These are phyloP conservation scores for Amblyraja radiata DNA, from an alignment of 2,797 vertebrate species.

Conservation along the genomic window DNA sequence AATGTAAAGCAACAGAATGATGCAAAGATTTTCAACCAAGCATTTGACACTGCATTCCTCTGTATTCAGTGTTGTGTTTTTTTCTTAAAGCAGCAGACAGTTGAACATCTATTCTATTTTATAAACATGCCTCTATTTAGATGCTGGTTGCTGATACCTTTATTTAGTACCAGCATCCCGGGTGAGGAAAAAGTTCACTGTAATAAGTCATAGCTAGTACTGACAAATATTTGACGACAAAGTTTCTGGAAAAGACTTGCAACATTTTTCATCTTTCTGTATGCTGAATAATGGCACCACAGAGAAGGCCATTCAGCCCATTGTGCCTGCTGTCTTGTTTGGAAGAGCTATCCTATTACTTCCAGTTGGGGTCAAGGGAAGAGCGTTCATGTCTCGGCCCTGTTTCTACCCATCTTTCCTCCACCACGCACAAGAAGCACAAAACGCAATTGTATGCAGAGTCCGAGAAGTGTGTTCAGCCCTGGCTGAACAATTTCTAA, in stretches of 20 bases:
- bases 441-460: no score
- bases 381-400: no score
- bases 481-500: no score
- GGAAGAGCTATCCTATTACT: background rate
- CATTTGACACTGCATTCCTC: background rate
- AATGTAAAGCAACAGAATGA: no score
- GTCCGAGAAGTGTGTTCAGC: no score
- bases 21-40: background rate
- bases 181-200: background rate
- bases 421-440: no score
- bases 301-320: background rate
- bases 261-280: background rate
- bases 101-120: background rate
- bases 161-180: background rate
- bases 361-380: no score
- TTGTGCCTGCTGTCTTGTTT: background rate
- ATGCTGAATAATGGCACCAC: background rate
- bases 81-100: background rate
- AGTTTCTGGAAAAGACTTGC: background rate
- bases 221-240: background rate
- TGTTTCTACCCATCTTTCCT: no score
- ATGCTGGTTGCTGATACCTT: no score
- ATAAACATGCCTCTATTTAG: background rate
- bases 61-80: background rate
- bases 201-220: background rate